Percentiles rank a stretch among this genome's conserved stretches.
Evolutionary conservation across 1,140 invertebrate genomes (phyloP).

Genomic region (Watersipora subatra): DNA sequence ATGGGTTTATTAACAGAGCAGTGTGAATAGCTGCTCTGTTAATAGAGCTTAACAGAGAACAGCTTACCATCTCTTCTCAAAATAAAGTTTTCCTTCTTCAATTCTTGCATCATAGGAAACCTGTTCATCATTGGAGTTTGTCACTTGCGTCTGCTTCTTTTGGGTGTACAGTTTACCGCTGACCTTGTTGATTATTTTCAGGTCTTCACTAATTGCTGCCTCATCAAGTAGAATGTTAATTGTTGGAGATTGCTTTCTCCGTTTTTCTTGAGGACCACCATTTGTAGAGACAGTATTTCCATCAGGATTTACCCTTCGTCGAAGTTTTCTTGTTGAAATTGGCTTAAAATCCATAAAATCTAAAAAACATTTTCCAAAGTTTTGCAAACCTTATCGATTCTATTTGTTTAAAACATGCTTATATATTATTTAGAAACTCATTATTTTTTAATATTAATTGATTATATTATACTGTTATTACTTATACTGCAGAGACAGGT

Average conservation of each 20-base stretch:
- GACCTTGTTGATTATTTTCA: conserved; percentile 65
- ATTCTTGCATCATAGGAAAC: conserved; percentile 57
- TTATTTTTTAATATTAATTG: too few relatives aligned
- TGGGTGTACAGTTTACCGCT: conserved; percentile 31
- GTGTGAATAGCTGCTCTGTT: too few relatives aligned
- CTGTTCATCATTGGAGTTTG: conserved; percentile 16
- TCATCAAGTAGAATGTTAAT: conserved; percentile 75
- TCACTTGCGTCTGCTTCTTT: conserved; percentile 20
- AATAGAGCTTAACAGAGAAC: too few relatives aligned
- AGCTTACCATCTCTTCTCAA: conserved; percentile 73
- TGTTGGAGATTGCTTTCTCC: conserved; percentile 55
- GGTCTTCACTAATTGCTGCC: conserved; percentile 71
- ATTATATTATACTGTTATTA: too few relatives aligned
- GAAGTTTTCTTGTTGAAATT: conserved; percentile 64
- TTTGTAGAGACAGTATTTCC: conserved; percentile 60
- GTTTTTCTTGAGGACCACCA: conserved; percentile 46
- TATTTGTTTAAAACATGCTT: too few relatives aligned
- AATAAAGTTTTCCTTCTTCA: conserved; percentile 83
- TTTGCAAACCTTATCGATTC: too few relatives aligned
- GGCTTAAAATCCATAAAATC: conserved; percentile 45
- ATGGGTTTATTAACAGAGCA: too few relatives aligned
- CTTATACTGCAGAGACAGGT: too few relatives aligned
- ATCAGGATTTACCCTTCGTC: conserved; percentile 65
- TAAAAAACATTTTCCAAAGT: conserved; percentile 10
- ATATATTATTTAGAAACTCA: too few relatives aligned